These are phyloP conservation scores for Myanophis thanlyinensis DNA, from an alignment of 2,113 vertebrate species.

Conservation along the genomic window DNA sequence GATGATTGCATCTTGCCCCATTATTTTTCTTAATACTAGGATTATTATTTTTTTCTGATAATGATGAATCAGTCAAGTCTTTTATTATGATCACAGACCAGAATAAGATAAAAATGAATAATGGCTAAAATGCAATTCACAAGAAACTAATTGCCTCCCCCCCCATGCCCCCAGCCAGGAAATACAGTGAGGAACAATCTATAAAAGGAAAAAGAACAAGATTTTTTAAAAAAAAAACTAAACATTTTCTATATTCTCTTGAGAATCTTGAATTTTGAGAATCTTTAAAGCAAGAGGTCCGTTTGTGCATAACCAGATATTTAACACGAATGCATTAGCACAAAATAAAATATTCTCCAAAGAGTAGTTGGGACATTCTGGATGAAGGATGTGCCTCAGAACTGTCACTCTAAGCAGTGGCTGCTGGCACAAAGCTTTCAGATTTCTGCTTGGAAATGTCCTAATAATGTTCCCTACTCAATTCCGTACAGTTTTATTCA, in stretches of 20 bases:
- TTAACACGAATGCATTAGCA: neutral
- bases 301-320: neutral
- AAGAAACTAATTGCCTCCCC: neutral
- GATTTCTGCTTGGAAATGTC: neutral
- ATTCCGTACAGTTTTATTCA: neutral
- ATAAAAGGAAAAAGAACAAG: neutral
- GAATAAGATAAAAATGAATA: neutral
- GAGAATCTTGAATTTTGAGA: neutral
- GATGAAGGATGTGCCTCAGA: neutral
- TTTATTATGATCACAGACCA: neutral
- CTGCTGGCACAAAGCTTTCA: conserved; percentile 1
- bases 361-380: neutral
- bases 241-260: neutral
- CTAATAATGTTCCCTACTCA: neutral
- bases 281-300: neutral
- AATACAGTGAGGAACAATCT: neutral
- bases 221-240: neutral
- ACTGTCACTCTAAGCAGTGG: neutral
- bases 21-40: neutral
- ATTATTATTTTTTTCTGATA: neutral
- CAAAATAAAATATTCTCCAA: neutral
- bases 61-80: neutral
- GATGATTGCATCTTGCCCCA: neutral
- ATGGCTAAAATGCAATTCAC: neutral
- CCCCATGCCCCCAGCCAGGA: no score